phyloP scores from a whole-genome alignment of 2,888 invertebrate species.

The Sisyra nigra region DNA sequence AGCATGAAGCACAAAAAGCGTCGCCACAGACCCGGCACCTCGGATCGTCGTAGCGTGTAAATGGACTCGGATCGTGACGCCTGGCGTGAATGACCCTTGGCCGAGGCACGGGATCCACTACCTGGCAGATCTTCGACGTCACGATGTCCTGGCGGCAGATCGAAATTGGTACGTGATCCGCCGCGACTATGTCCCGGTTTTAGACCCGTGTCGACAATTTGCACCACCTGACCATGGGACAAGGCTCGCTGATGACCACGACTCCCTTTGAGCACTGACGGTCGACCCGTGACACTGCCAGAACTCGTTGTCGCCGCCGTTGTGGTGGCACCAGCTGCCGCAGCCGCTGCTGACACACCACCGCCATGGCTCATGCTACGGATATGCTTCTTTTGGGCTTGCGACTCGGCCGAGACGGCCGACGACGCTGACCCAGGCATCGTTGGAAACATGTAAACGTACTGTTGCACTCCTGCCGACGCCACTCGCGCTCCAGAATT shows the following conservation, averaged over 20 bases:
- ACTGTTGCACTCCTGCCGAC: conserved; percentile 22
- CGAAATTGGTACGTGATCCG: conserved; percentile 78
- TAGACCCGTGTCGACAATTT: conserved; percentile 23
- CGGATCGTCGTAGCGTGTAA: conserved; percentile 66
- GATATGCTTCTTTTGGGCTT: conserved; percentile 39
- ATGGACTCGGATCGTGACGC: conserved; percentile 81
- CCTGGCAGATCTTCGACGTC: conserved; percentile 32
- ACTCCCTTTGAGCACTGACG: conserved; percentile 53
- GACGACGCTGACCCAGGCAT: conserved; percentile 8
- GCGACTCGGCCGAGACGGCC: conserved; percentile 1
- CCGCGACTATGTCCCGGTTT: conserved; percentile 60
- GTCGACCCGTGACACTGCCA: conserved; percentile 33
- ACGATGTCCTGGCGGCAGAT: conserved; percentile 72
- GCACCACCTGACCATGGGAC: conserved; percentile 74
- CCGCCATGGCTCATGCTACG: conserved; percentile 80
- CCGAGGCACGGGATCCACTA: conserved; percentile 32
- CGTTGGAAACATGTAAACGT: conserved; percentile 15
- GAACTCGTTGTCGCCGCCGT: conserved; percentile 73
- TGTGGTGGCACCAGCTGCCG: conserved; percentile 46
- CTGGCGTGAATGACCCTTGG: conserved; percentile 65
- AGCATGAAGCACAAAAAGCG: conserved; percentile 44
- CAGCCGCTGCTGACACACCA: conserved; percentile 31
- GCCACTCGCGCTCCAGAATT: neutral
- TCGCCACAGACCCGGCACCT: conserved; percentile 55
- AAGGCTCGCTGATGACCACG: conserved; percentile 68